Evolutionary conservation across 2,888 invertebrate species (phyloP), one percentile per base, ranked within the genome.

Genomic region (Gisinianus flammeolus): DNA sequence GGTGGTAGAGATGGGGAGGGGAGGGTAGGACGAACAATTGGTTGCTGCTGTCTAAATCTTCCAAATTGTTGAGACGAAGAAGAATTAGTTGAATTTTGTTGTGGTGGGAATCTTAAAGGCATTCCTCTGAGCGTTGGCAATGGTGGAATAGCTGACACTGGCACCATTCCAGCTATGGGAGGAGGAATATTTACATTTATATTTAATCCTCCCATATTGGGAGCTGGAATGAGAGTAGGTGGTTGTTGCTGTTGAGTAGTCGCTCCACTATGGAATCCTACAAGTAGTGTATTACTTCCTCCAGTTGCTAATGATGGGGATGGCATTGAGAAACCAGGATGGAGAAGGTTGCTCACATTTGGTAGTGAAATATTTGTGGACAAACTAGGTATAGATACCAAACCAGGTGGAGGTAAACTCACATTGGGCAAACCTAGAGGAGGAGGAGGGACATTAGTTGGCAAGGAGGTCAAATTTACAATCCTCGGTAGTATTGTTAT

Each of bases 111-210:
- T 64, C 44, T 74, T 72, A 58, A n/a, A 73, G 24, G 69, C 56
- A 72, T 56, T 67, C 33, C 56, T 70, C 31, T 77, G 33, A 44
- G 54, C 8, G 58, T 44, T 10, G 76, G 76, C n/a, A 72, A 33
- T 30, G 74, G 78, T 8, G 79, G 70, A 19, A 76, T 70, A 58
- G 68, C 26, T 62, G 79, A 52, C 1, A 78, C 67, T 19, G 75
- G 79, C 6, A 66, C 70, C 73, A 76, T 79, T 16, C 76, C 71
- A n/a, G 71, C 78, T 52, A 74, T 77, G 24, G 81, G 80, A 33
- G 82, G 82, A 33, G 83, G 83, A n/a, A 83, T 79, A 58, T 80
- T 82, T 22, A 81, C 56, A 58, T 83, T 83, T 4, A 83, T 80
- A 26, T 80, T 82, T 31, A 79, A 31, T 22, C 69, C 70, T 31